Conservation (phyloP, 1,140 invertebrate genomes). For the Drosophila teissieri region DNA sequence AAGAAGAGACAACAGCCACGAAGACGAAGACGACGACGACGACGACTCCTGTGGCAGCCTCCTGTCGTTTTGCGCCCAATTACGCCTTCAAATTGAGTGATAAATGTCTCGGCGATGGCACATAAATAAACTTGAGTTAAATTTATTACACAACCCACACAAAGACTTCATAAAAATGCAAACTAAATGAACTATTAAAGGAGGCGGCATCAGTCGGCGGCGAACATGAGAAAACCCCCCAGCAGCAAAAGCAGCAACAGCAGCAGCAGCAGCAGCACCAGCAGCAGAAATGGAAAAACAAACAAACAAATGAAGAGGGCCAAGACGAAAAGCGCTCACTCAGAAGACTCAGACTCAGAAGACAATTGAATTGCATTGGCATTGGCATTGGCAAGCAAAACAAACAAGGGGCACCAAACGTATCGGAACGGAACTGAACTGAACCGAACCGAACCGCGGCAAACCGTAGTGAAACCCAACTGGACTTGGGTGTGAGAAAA, state of each 20-base stretch:
- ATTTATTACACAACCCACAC: slow-evolving; percentile 83
- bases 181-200: slow-evolving; percentile 83
- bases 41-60: slow-evolving; percentile 50
- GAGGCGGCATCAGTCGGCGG: slow-evolving; percentile 58
- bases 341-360: slow-evolving; percentile 40
- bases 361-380: slow-evolving; percentile 79
- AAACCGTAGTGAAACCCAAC: not conserved
- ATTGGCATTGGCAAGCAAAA: slow-evolving; percentile 28
- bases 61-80: slow-evolving; percentile 80
- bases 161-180: slow-evolving; percentile 83
- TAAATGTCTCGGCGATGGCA: slow-evolving; percentile 79
- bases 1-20: slow-evolving; percentile 1
- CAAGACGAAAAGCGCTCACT: slow-evolving; percentile 61
- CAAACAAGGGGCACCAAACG: slow-evolving; percentile 36
- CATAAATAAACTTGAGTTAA: slow-evolving; percentile 82
- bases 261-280: slow-evolving; percentile 3
- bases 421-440: slow-evolving; percentile 2
- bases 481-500: slow-evolving; percentile 68
- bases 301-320: slow-evolving; percentile 57
- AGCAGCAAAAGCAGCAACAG: slow-evolving; percentile 7
- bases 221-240: slow-evolving; percentile 73
- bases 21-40: not conserved
- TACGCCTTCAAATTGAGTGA: slow-evolving; percentile 83
- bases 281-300: slow-evolving; percentile 38
- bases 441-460: not conserved